Evolutionary conservation across 2,888 invertebrate genomes (phyloP), one percentile per base, ranked within the genome.

Genomic region (Melolontha melolontha): DNA sequence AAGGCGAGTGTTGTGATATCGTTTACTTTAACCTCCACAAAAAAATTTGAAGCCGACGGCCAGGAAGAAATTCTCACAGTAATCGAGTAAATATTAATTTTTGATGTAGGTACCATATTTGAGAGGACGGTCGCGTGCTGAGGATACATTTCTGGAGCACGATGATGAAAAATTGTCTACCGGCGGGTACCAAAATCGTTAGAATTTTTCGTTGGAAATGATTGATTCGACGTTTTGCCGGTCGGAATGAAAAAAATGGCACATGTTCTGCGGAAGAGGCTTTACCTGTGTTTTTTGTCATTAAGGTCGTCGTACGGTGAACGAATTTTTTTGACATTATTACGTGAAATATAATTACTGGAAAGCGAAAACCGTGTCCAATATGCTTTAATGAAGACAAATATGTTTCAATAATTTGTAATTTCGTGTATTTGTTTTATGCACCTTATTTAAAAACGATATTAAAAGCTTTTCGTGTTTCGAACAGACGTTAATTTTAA

Each of bases 221-320:
- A 71, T 71, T 71, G 70, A 71, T 71, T 68, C 42, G 66, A 54
- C 64, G 64, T 70, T 71, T 66, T 67, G 71, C 69, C 64, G 68
- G 64, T 66, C 34, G 50, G 44, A 62, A 34, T 34, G 16, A 49
- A 44, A 70, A 70, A 70, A 69, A 70, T 72, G 72, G 72, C 72
- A 72, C 72, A 72, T 70, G 72, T 62, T 62, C 34, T 70, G 67
- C 70, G 51, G n/a, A n/a, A n/a, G n/a, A n/a, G 66, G 68, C 66
- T 69, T 62, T 69, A 72, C 70, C 70, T 72, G 72, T 64, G 64
- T 29, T 12, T 62, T 49, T 44, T 49, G 12, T 62, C 59, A 62
- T 62, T 62, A 62, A 16, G 54, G n/a, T 17, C n/a, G 40, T 6
- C 54, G 17, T n/a, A 6, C 39, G 6, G 34, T 10, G 7, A 10